Conservation (phyloP, 92 coral and sea anemone species). For the Heteractis magnifica region DNA sequence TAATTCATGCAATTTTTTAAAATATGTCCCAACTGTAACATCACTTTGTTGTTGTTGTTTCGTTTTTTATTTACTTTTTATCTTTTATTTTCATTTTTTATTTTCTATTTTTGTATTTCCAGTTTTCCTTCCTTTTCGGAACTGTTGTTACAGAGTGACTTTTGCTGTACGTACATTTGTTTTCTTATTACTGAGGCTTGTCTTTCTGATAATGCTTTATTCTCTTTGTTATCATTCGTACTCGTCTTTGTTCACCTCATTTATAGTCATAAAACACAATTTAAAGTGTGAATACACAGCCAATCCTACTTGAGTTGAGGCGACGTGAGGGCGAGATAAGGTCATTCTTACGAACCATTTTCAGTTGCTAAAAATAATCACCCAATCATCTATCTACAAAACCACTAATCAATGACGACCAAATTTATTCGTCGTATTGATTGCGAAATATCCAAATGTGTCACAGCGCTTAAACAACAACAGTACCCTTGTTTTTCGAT, state of each 20-base stretch:
- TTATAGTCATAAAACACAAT: not conserved
- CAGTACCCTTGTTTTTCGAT: not conserved
- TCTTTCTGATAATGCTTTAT: too few species aligned
- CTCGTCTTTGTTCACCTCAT: not conserved
- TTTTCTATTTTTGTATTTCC: not conserved
- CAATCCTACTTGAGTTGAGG: not conserved
- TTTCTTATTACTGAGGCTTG: too few species aligned
- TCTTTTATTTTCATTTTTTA: not conserved
- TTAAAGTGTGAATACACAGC: not conserved
- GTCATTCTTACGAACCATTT: not conserved
- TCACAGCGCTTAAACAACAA: not conserved
- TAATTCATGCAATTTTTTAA: too few species aligned
- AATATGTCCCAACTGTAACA: too few species aligned
- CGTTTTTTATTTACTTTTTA: too few species aligned
- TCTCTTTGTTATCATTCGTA: not conserved
- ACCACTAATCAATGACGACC: not conserved
- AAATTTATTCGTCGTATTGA: not conserved
- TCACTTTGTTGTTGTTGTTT: too few species aligned
- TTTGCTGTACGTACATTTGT: too few species aligned
- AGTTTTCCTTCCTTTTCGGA: not conserved
- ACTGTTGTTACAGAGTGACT: too few species aligned
- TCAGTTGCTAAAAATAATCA: not conserved
- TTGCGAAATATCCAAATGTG: not conserved
- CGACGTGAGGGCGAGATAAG: not conserved
- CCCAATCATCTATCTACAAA: not conserved